Evolutionary conservation across 1,140 invertebrate genomes (phyloP).

Genomic region (Heliconius melpomene): DNA sequence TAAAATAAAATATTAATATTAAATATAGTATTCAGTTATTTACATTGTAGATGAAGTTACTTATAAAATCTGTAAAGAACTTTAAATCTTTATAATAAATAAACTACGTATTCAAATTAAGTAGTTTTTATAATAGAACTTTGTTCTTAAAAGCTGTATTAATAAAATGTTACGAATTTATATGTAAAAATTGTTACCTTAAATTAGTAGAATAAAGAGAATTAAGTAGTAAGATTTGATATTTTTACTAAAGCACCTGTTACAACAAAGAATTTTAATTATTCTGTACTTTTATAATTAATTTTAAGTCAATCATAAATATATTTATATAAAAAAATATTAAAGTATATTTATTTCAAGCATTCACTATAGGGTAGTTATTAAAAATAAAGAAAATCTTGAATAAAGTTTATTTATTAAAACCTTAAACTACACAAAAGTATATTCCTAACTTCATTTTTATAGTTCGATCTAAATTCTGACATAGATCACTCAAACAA

Average conservation of each 20-base stretch:
- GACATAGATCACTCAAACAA: slow-evolving; percentile 67
- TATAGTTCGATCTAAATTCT: slow-evolving; percentile 61
- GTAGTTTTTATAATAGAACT: not conserved
- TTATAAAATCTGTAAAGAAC: not conserved
- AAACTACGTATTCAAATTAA: not conserved
- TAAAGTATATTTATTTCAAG: slow-evolving; percentile 27
- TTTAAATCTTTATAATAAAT: not conserved
- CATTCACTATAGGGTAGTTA: slow-evolving; percentile 24
- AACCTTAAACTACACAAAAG: slow-evolving; percentile 75
- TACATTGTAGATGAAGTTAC: not conserved
- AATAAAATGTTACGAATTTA: slow-evolving; percentile 68
- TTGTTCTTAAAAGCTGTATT: slow-evolving; percentile 13
- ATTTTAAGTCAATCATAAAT: slow-evolving; percentile 21
- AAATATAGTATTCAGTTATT: not conserved
- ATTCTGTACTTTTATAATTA: slow-evolving; percentile 18
- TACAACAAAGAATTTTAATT: slow-evolving; percentile 18
- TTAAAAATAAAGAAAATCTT: slow-evolving; percentile 48
- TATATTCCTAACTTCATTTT: slow-evolving; percentile 64
- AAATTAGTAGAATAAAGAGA: slow-evolving; percentile 36
- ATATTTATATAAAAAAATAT: not conserved
- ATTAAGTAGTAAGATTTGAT: slow-evolving; percentile 21
- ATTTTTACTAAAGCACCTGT: slow-evolving; percentile 20
- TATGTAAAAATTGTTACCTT: slow-evolving; percentile 64
- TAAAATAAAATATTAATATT: not conserved
- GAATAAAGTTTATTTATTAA: slow-evolving; percentile 77